These are phyloP conservation scores for Micronisus gabar DNA, from an alignment of 2,113 vertebrate genomes.

Conservation along the genomic window DNA sequence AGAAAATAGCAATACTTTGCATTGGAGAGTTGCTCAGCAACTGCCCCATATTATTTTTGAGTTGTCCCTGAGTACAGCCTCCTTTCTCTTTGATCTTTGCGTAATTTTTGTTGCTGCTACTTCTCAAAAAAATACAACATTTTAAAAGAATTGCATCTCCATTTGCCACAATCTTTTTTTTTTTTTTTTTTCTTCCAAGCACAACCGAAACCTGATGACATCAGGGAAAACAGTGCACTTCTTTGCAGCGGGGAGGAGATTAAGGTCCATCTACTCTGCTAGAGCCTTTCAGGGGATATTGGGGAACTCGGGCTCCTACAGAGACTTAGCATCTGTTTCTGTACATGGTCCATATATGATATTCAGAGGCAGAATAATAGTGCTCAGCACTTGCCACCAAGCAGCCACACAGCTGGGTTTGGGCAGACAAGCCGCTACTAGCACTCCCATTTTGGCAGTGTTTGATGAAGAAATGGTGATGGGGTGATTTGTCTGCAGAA, in stretches of 20 bases:
- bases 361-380: not conserved
- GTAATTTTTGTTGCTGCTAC: not conserved
- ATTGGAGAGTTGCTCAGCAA: conserved; percentile 33
- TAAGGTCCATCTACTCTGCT: not conserved
- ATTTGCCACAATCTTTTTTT: not conserved
- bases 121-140: not conserved
- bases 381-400: not conserved
- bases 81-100: conserved; percentile 41
- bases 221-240: not conserved
- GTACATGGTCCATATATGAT: not conserved
- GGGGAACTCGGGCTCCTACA: not conserved
- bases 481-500: not conserved
- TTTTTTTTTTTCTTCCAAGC: not conserved
- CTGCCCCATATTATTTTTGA: conserved; percentile 6
- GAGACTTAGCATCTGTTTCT: not conserved
- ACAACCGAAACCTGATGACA: not conserved
- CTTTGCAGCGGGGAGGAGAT: not conserved
- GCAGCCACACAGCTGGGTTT: not conserved
- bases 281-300: not conserved
- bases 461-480: not conserved
- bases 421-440: not conserved
- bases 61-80: not conserved
- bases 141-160: conserved; percentile 17
- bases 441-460: not conserved
- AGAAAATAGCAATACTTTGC: not conserved